Evolutionary conservation across 1,140 invertebrate species (phyloP).

Genomic region (Ceratitis capitata): DNA sequence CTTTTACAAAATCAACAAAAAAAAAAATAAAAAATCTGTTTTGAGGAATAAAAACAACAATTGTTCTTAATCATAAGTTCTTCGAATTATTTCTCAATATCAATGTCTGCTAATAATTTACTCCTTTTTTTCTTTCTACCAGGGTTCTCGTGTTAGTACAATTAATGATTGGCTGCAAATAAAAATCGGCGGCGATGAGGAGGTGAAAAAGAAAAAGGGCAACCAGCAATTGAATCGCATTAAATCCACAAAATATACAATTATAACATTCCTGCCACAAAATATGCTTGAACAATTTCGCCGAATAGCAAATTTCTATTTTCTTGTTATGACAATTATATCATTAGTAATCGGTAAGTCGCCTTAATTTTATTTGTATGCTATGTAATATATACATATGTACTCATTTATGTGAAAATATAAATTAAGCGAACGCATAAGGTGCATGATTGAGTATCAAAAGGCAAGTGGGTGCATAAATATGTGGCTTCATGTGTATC

Average conservation of each 20-base stretch:
- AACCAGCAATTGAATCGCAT: conserved; percentile 69
- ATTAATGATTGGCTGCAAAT: conserved; percentile 69
- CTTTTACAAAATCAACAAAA: too few relatives aligned
- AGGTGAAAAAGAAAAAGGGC: conserved; percentile 65
- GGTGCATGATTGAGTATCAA: not conserved
- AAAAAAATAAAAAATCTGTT: too few relatives aligned
- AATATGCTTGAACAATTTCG: conserved; percentile 88
- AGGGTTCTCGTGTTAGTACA: conserved; percentile 71
- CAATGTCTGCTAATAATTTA: too few relatives aligned
- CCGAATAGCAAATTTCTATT: conserved; percentile 87
- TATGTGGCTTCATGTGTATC: not conserved
- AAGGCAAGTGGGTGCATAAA: not conserved
- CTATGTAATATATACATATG: not conserved
- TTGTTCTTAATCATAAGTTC: too few relatives aligned
- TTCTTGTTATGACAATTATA: conserved; percentile 78
- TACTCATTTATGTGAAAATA: not conserved
- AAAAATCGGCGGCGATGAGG: conserved; percentile 68
- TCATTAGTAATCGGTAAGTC: conserved; percentile 71
- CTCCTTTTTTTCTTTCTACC: conserved; percentile 15
- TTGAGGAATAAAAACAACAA: too few relatives aligned
- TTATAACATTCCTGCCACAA: conserved; percentile 83
- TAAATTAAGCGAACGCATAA: not conserved
- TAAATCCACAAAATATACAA: conserved; percentile 78
- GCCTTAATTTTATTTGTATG: not conserved
- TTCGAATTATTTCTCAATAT: too few relatives aligned